Percentiles rank a stretch among this genome's conserved stretches.
These are phyloP conservation scores for Babyrousa celebensis DNA, from an alignment of 2,797 vertebrate species.

Conservation along the genomic window DNA sequence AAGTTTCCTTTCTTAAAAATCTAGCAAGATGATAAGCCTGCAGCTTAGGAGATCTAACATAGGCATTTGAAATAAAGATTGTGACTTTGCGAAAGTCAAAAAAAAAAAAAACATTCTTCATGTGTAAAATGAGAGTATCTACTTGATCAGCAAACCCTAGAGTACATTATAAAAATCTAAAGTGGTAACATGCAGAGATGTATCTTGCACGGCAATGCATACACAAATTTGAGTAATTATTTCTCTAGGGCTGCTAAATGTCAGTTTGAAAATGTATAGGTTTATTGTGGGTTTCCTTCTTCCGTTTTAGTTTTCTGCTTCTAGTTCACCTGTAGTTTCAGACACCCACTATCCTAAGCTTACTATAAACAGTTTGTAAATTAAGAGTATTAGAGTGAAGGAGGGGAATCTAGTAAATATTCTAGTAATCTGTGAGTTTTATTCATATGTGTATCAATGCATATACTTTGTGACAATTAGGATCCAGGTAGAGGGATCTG, in stretches of 20 bases:
- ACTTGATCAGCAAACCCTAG: not conserved
- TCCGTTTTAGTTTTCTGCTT: constrained; percentile 22
- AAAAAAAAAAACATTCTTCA: not conserved
- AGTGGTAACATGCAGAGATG: not conserved
- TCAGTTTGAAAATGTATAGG: constrained; percentile 13
- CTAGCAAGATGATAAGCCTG: not conserved
- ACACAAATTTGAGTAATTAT: constrained; percentile 36
- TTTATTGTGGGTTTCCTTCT: constrained; percentile 2
- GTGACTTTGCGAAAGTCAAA: constrained; percentile 9
- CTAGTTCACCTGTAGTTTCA: not conserved
- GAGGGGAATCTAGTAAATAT: not conserved
- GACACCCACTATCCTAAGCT: not conserved
- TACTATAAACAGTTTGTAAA: not conserved
- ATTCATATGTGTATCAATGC: not conserved
- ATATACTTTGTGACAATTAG: not conserved
- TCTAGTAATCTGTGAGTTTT: not conserved
- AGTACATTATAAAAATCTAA: constrained; percentile 4
- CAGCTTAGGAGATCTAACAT: not conserved
- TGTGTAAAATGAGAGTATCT: constrained; percentile 37
- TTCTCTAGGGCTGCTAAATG: not conserved
- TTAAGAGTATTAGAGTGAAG: not conserved
- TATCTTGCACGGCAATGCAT: not conserved
- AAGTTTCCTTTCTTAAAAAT: not conserved
- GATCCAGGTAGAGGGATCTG: not conserved
- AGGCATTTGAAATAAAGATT: not conserved